Conservation (phyloP, 2,888 invertebrate genomes). For the Synergus gifuensis region DNA sequence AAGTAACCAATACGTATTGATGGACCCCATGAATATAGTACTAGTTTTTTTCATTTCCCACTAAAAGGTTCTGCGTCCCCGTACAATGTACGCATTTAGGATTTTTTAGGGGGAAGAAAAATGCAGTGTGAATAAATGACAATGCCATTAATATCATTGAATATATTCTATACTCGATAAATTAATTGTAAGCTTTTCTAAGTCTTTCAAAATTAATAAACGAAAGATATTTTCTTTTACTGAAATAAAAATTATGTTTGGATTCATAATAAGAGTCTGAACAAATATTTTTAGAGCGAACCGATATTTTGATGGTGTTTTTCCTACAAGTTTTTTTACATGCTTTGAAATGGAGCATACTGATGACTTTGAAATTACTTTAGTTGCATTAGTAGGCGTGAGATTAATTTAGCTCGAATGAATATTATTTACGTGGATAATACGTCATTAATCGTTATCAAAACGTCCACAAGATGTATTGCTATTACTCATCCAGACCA, state of each 20-base stretch:
- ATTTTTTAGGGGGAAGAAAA: conserved; percentile 17
- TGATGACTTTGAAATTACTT: background rate
- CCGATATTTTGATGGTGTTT: conserved; percentile 6
- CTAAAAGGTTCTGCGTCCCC: conserved; percentile 38
- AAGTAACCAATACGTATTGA: conserved; percentile 26
- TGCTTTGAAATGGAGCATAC: background rate
- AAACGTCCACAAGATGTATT: conserved; percentile 31
- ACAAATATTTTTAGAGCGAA: conserved; percentile 10
- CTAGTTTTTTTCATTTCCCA: conserved; percentile 38
- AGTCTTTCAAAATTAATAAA: background rate
- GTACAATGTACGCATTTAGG: conserved; percentile 15
- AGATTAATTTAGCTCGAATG: background rate
- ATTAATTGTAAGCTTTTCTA: too few species aligned
- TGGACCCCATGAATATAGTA: conserved; percentile 29
- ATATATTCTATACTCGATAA: too few species aligned
- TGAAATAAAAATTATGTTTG: conserved; percentile 23
- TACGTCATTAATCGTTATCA: conserved; percentile 27
- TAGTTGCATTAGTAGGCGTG: background rate
- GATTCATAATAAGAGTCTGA: conserved; percentile 8
- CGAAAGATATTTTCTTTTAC: background rate
- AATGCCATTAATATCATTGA: background rate
- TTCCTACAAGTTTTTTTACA: background rate
- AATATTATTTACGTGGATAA: background rate
- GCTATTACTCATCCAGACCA: conserved; percentile 29
- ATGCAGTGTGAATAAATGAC: background rate